These are phyloP conservation scores for Syngnathus floridae DNA, from an alignment of 2,113 vertebrate species.

Conservation along the genomic window DNA sequence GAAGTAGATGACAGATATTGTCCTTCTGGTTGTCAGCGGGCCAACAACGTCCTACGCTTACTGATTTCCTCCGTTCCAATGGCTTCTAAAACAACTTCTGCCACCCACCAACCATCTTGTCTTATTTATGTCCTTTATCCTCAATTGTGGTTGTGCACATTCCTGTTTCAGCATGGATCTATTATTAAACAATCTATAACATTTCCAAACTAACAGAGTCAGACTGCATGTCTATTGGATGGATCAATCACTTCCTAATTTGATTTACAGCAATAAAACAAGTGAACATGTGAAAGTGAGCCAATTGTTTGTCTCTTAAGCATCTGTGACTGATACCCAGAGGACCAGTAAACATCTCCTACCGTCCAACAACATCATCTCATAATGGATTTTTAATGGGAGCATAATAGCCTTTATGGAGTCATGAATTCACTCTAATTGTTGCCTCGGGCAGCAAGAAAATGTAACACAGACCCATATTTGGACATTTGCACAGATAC, in stretches of 20 bases:
- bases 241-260: conserved; percentile 32
- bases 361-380: conserved; percentile 47
- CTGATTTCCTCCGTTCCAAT: conserved; percentile 29
- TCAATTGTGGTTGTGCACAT: not conserved
- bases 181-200: not conserved
- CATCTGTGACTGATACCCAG: conserved; percentile 52
- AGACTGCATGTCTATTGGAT: conserved; percentile 12
- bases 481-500: not conserved
- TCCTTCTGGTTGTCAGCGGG: conserved; percentile 13
- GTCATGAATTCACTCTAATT: conserved; percentile 58
- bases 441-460: conserved; percentile 40
- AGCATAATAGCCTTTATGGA: conserved; percentile 55
- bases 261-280: conserved; percentile 40
- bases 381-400: conserved; percentile 62
- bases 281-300: conserved; percentile 42
- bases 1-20: not conserved
- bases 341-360: conserved; percentile 45
- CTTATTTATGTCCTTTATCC: not conserved
- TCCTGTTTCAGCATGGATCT: not conserved
- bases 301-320: conserved; percentile 46
- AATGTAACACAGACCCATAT: conserved; percentile 17
- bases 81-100: conserved; percentile 23
- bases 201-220: not conserved
- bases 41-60: conserved; percentile 11
- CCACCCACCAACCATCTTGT: not conserved